These are phyloP conservation scores for Oncorhynchus tshawytscha DNA, from an alignment of 2,113 vertebrate genomes.

Conservation along the genomic window DNA sequence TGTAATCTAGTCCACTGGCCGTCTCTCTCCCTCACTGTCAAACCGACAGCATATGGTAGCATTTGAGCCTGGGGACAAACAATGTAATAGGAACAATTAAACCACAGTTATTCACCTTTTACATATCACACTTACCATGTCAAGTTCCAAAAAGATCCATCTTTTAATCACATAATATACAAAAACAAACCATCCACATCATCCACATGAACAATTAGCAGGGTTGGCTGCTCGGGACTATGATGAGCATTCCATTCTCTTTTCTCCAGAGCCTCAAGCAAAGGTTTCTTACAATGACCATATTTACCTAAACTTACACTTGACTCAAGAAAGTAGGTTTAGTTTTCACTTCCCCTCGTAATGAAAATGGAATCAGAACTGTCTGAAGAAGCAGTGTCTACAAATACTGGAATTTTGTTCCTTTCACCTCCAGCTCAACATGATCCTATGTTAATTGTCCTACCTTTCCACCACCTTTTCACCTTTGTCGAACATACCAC, in stretches of 20 bases:
- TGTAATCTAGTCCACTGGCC: no score
- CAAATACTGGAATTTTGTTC: not conserved
- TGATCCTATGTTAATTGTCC: not conserved
- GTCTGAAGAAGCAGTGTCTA: not conserved
- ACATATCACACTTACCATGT: slow-evolving; percentile 12
- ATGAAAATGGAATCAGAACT: not conserved
- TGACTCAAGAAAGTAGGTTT: not conserved
- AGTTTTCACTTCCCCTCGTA: not conserved
- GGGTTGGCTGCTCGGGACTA: not conserved
- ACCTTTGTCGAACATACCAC: not conserved
- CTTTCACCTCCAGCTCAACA: not conserved
- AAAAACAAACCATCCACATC: slow-evolving; percentile 37
- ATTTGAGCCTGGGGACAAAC: no score
- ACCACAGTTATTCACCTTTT: not conserved
- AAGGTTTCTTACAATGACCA: not conserved
- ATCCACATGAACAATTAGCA: not conserved
- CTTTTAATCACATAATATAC: slow-evolving; percentile 53
- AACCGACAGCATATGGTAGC: no score
- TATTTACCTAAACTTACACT: not conserved
- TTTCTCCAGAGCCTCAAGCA: not conserved
- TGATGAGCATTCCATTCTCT: not conserved
- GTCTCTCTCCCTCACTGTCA: no score
- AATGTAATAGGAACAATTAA: not conserved
- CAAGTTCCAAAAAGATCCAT: slow-evolving; percentile 37
- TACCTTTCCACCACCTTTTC: no score